Conservation (phyloP, 2,797 vertebrate species). For the Bovichtus diacanthus region DNA sequence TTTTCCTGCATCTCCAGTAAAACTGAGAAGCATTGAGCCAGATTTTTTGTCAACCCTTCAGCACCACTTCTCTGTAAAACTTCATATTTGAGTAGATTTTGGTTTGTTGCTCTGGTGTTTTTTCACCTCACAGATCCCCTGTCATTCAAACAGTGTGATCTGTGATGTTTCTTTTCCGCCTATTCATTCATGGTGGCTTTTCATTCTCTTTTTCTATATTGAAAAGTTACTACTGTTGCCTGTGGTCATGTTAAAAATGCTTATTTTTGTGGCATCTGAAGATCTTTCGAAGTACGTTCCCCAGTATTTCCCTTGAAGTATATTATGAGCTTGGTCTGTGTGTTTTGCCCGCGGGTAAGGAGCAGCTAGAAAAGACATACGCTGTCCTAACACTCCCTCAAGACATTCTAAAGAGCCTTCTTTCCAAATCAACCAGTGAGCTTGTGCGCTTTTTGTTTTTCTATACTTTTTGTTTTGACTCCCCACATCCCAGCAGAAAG, state of each 20-base stretch:
- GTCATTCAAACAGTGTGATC: not conserved
- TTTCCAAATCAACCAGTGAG: constrained; percentile 33
- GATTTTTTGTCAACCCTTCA: not conserved
- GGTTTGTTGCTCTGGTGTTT: not conserved
- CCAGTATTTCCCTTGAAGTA: not conserved
- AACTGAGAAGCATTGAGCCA: not conserved
- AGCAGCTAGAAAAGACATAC: constrained; percentile 3
- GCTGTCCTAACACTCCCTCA: not conserved
- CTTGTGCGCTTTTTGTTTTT: constrained; percentile 43
- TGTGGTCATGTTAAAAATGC: not conserved
- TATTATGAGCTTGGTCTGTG: constrained; percentile 5
- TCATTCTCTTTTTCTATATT: not conserved
- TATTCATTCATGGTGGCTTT: not conserved
- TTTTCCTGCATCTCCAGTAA: not conserved
- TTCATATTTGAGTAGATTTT: not conserved
- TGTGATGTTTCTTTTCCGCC: not conserved
- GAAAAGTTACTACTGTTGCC: not conserved
- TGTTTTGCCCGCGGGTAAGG: constrained; percentile 4
- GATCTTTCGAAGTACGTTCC: not conserved
- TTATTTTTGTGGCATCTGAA: not conserved
- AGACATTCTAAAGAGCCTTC: constrained; percentile 9
- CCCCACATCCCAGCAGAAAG: constrained; percentile 79
- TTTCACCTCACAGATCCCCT: not conserved
- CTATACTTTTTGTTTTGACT: constrained; percentile 66
- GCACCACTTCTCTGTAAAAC: not conserved